Evolutionary conservation across 2,888 invertebrate species (phyloP), one percentile per base, ranked within the genome.

Genomic region (Campoplex capitator): DNA sequence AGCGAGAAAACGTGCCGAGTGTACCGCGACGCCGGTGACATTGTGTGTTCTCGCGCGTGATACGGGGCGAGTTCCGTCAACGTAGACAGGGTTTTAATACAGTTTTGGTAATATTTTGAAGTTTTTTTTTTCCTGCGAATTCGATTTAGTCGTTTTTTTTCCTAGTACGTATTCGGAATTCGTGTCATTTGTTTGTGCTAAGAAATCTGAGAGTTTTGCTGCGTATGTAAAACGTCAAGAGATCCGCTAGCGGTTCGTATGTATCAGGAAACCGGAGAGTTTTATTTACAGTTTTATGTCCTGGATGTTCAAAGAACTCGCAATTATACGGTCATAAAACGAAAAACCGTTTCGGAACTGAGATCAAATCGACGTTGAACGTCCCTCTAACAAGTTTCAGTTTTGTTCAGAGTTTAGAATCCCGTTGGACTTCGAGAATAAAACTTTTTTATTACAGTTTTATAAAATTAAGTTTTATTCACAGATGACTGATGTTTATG

Each of bases 11-110:
- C 71, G 42, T 42, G 75, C 8, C 65, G 28, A 68, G 68, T 28
- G 65, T 38, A 4, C 38, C 45, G 70, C 23, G 68, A 42, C 38
- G 68, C 78, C 78, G 67, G 54, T 78, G 68, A 78, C 51, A 78
- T 68, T 65, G 38, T n/a, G 32, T 68, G 38, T 38, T 58, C 42
- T n/a, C 42, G 16, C 42, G 42, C 58, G 74, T n/a, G 56, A 75
- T 58, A 45, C 16, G 23, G 67, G 38, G 67, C 38, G n/a, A 23
- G 67, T 42, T 42, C 42, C 67, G 67, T 68, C 38, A 58, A 42
- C 38, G 38, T 35, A 32, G 73, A 11, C 68, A 13, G 38, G 42
- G 9, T 8, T 42, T 67, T 28, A 38, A 38, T n/a, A 51, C 38
- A 56, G 6, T 74, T 56, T 45, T 13, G 45, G 75, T 75, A 58